A percentile compares a stretch with the other conserved stretches of the same genome.
Conservation (phyloP, 2,888 invertebrate species). For the Aphodius sticticus region DNA sequence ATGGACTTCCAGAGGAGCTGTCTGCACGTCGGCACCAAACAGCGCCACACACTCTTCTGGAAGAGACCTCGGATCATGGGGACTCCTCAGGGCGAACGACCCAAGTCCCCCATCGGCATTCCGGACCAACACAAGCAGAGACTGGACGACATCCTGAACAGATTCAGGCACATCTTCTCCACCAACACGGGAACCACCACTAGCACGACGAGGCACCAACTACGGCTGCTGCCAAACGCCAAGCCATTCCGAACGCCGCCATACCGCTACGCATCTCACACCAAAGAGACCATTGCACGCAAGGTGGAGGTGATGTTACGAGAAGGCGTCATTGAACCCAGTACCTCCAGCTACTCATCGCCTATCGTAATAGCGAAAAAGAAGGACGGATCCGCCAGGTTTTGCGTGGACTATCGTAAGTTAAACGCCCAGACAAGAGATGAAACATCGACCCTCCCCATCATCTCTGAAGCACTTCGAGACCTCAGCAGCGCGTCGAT, state of each 20-base stretch:
- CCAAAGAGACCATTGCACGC: conserved; percentile 37
- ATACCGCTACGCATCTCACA: conserved; percentile 41
- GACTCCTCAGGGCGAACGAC: conserved; percentile 34
- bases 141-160: not conserved
- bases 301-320: conserved; percentile 42
- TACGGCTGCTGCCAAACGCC: conserved; percentile 12
- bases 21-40: not conserved
- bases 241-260: conserved; percentile 38
- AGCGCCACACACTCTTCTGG: conserved; percentile 40
- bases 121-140: not conserved
- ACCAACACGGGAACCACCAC: conserved; percentile 11
- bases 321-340: conserved; percentile 41
- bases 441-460: conserved; percentile 35
- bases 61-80: conserved; percentile 10
- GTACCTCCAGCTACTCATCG: conserved; percentile 38
- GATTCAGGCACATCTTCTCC: not conserved
- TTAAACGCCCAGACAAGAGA: conserved; percentile 37
- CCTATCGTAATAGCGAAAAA: conserved; percentile 43
- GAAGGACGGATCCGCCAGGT: conserved; percentile 39
- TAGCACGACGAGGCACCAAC: not conserved
- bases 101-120: not conserved
- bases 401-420: conserved; percentile 44
- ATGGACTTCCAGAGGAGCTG: conserved; percentile 7
- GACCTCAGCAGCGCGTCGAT: conserved; percentile 45
- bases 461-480: conserved; percentile 43